A percentile compares a stretch with the other conserved stretches of the same genome.
These are phyloP conservation scores for Chironomus striatipennis DNA, from an alignment of 1,140 invertebrate species.

Conservation along the genomic window DNA sequence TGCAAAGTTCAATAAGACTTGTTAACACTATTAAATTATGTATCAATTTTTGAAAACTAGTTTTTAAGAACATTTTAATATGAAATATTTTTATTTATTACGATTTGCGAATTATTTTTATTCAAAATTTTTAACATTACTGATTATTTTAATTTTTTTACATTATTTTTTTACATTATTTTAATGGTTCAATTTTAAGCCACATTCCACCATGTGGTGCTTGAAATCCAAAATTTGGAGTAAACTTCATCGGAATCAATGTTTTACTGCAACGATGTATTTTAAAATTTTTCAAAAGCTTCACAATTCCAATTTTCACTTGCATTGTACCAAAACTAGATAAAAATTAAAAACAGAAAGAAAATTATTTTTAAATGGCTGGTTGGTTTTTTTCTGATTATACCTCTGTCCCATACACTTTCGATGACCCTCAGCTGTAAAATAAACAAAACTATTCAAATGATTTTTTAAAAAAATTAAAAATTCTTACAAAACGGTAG, in stretches of 20 bases:
- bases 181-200: slow-evolving; percentile 32
- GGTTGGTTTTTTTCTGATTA: not conserved
- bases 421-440: not conserved
- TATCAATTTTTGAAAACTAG: too few relatives aligned
- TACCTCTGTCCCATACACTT: not conserved
- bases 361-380: too few relatives aligned
- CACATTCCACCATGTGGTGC: slow-evolving; percentile 39
- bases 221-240: slow-evolving; percentile 27
- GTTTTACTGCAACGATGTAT: not conserved
- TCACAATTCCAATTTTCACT: slow-evolving; percentile 33
- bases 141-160: too few relatives aligned
- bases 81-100: too few relatives aligned
- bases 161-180: too few relatives aligned
- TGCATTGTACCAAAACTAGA: slow-evolving; percentile 39
- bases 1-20: too few relatives aligned
- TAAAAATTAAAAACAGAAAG: not conserved
- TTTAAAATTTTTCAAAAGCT: slow-evolving; percentile 29
- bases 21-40: too few relatives aligned
- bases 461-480: too few relatives aligned
- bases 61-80: too few relatives aligned
- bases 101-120: too few relatives aligned
- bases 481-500: slow-evolving; percentile 35
- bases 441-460: not conserved
- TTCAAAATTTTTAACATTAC: too few relatives aligned
- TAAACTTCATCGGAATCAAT: slow-evolving; percentile 21